phyloP scores from a whole-genome alignment of 2,113 vertebrate genomes.

The Neoarius graeffei region DNA sequence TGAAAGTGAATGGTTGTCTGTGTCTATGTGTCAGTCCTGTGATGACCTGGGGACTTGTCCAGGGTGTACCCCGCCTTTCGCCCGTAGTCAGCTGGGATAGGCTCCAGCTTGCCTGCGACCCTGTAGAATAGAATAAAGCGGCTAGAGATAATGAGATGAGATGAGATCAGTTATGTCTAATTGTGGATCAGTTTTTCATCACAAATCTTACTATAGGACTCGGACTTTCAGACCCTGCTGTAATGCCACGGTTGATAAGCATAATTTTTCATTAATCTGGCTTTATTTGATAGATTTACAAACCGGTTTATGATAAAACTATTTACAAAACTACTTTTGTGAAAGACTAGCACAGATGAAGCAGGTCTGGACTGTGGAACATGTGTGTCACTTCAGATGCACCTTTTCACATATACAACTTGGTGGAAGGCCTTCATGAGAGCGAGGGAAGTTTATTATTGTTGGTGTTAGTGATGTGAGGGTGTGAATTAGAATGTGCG shows the following conservation, averaged over 20 bases:
- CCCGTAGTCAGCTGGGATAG: too few relatives aligned
- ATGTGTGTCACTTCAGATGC: slow-evolving; percentile 11
- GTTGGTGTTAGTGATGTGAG: slow-evolving; percentile 9
- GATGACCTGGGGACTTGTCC: too few relatives aligned
- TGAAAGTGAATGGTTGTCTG: too few relatives aligned
- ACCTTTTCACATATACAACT: slow-evolving; percentile 5
- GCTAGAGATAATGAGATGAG: too few relatives aligned
- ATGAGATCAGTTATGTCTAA: not conserved
- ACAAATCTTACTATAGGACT: not conserved
- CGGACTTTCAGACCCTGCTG: not conserved
- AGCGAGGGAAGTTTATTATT: not conserved
- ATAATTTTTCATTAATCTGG: not conserved
- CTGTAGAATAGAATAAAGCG: too few relatives aligned
- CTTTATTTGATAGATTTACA: not conserved
- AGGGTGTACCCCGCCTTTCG: too few relatives aligned
- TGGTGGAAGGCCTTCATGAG: not conserved
- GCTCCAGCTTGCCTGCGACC: too few relatives aligned
- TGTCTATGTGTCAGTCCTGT: too few relatives aligned
- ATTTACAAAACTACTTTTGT: too few relatives aligned
- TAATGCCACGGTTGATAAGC: not conserved
- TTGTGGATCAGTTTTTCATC: not conserved
- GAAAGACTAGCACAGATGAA: not conserved
- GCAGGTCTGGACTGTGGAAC: not conserved
- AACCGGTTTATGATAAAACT: not conserved
- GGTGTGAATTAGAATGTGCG: not conserved